Evolutionary conservation across 2,113 vertebrate species (phyloP).

Genomic region (Nannospalax galili): DNA sequence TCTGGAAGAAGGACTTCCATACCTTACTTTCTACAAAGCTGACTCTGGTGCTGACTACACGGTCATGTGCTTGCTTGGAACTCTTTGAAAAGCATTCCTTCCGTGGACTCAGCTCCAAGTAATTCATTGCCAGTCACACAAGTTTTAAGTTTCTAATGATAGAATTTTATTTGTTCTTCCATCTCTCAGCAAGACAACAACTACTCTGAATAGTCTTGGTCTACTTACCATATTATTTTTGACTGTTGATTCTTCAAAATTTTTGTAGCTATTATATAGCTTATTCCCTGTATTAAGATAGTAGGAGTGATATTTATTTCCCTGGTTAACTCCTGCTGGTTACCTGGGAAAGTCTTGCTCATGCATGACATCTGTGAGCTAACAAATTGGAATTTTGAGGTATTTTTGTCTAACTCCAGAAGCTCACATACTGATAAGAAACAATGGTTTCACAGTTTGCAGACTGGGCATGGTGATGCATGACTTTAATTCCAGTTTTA

Average conservation of each 20-base stretch:
- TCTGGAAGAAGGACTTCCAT: not conserved
- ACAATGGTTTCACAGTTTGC: not conserved
- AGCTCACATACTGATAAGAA: not conserved
- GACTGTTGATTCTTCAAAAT: not conserved
- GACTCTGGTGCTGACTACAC: not conserved
- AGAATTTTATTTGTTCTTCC: not conserved
- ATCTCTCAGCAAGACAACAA: not conserved
- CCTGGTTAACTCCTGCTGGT: fast-evolving
- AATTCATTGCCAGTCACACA: not conserved
- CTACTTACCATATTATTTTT: not conserved
- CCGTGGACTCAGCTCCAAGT: not conserved
- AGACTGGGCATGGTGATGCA: too few relatives aligned
- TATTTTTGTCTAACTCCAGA: not conserved
- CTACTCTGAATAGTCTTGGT: not conserved
- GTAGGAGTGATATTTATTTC: not conserved
- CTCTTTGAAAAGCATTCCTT: not conserved
- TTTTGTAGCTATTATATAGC: not conserved
- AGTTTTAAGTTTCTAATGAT: not conserved
- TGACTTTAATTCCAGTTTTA: too few relatives aligned
- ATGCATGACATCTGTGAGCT: fast-evolving
- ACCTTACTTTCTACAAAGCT: not conserved
- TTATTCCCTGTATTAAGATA: not conserved
- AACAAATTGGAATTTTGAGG: not conserved
- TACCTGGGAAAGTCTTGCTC: not conserved
- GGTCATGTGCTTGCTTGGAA: too few relatives aligned